A percentile compares a stretch with the other conserved stretches of the same genome.
These are phyloP conservation scores for Nephila pilipes DNA, from an alignment of 1,140 invertebrate genomes.

Conservation along the genomic window DNA sequence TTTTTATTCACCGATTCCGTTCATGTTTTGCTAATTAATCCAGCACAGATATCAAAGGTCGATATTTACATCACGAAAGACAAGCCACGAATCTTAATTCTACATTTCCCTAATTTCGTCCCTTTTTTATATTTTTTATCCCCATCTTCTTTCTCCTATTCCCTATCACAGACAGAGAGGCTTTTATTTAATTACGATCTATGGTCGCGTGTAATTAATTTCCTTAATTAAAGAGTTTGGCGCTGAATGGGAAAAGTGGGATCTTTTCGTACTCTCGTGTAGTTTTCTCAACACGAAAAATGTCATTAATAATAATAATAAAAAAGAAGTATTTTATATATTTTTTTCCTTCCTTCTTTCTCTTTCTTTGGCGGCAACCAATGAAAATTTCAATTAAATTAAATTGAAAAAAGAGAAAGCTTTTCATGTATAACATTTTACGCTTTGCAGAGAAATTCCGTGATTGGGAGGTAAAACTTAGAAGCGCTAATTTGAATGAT, in stretches of 20 bases:
- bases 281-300: background rate
- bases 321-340: background rate
- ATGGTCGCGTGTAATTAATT: slow-evolving; percentile 65
- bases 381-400: slow-evolving; percentile 68
- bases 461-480: background rate
- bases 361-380: background rate
- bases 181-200: slow-evolving; percentile 69
- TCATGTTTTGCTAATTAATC: slow-evolving; percentile 67
- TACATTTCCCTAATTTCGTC: slow-evolving; percentile 55
- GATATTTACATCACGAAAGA: slow-evolving; percentile 58
- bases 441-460: background rate
- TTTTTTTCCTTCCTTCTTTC: background rate
- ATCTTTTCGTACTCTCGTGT: background rate
- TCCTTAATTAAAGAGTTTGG: slow-evolving; percentile 67
- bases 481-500: background rate
- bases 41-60: slow-evolving; percentile 56
- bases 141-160: background rate
- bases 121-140: background rate
- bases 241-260: slow-evolving; percentile 39
- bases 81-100: slow-evolving; percentile 68
- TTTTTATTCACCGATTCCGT: slow-evolving; percentile 46
- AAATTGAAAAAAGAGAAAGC: background rate
- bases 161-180: slow-evolving; percentile 26
- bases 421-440: background rate
- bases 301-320: slow-evolving; percentile 39